phyloP scores from a whole-genome alignment of 2,797 vertebrate species.

The Microtus obscurus region DNA sequence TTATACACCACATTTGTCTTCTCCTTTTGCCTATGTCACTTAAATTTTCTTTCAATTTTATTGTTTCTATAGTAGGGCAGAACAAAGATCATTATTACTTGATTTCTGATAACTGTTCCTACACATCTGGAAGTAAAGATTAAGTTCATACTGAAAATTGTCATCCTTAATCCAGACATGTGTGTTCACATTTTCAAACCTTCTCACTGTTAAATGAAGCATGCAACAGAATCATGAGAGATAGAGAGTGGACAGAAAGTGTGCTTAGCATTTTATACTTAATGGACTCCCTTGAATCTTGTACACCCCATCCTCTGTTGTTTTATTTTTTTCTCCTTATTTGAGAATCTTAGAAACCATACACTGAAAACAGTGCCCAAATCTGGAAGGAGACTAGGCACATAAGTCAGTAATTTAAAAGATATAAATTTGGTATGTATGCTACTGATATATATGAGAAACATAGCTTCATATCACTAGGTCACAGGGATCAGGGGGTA shows the following conservation, averaged over 20 bases:
- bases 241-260: neutral
- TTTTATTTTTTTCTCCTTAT: neutral
- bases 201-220: slow-evolving; percentile 22
- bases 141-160: neutral
- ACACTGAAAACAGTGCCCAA: neutral
- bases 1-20: neutral
- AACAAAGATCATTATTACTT: neutral
- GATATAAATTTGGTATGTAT: neutral
- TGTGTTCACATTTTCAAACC: neutral
- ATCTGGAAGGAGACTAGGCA: neutral
- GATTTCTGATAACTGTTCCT: neutral
- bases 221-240: neutral
- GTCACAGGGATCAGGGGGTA: neutral
- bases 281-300: neutral
- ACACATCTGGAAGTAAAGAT: neutral
- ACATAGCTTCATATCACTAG: neutral
- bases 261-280: neutral
- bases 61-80: neutral
- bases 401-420: neutral
- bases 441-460: neutral
- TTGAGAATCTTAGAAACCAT: neutral
- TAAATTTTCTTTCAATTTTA: neutral
- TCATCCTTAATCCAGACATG: neutral
- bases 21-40: neutral
- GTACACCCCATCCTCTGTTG: neutral